Percentiles rank a stretch among this genome's conserved stretches.
Conservation (phyloP, 2,888 invertebrate genomes). For the Dasypolia templi region DNA sequence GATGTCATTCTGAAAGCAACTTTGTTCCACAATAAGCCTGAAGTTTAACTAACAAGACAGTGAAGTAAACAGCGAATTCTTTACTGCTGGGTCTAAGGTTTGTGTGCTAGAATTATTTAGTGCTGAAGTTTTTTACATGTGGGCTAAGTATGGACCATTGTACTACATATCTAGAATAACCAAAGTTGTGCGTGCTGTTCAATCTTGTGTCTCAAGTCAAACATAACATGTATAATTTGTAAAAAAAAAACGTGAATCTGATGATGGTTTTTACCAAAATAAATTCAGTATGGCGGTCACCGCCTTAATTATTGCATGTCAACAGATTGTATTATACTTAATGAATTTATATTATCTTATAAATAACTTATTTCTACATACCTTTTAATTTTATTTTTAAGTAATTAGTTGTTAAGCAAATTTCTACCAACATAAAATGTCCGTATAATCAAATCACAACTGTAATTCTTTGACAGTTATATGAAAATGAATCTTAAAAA, state of each 20-base stretch:
- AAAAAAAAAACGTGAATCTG: background rate
- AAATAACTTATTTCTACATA: background rate
- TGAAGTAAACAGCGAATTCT: slow-evolving; percentile 50
- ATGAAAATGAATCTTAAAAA: background rate
- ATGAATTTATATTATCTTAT: no score
- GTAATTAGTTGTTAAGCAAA: background rate
- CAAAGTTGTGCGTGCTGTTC: background rate
- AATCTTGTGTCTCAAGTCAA: background rate
- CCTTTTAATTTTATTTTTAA: background rate
- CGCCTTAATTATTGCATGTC: background rate
- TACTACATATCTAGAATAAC: background rate
- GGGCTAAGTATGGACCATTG: slow-evolving; percentile 5
- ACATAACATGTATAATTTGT: no score
- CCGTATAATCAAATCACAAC: background rate
- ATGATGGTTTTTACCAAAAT: background rate
- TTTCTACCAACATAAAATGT: background rate
- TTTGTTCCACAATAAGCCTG: slow-evolving; percentile 15
- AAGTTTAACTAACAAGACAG: slow-evolving; percentile 56
- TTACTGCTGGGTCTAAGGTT: slow-evolving; percentile 39
- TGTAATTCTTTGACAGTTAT: background rate
- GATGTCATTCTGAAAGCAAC: slow-evolving; percentile 8
- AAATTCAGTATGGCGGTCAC: background rate
- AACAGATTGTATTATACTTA: no score
- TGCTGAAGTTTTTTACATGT: slow-evolving; percentile 16
- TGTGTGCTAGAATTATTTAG: slow-evolving; percentile 46